Conservation (phyloP, 64 coral and sea anemone species). For the Stylophora pistillata region DNA sequence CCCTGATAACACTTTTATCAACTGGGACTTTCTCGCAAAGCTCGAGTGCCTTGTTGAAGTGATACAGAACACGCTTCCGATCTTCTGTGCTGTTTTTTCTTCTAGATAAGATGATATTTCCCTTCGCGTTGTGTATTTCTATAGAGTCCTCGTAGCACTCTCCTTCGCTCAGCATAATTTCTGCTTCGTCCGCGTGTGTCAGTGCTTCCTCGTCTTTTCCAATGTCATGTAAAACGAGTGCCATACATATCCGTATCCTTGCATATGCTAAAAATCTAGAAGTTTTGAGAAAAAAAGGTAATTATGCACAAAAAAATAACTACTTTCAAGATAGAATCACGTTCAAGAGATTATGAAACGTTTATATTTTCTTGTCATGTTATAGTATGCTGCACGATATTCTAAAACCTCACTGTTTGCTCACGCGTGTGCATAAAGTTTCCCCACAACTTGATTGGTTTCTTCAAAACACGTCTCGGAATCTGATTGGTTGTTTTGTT, state of each 20-base stretch:
- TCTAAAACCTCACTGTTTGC: too few relatives aligned
- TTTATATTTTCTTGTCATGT: too few relatives aligned
- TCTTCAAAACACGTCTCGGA: too few relatives aligned
- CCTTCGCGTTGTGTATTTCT: constrained; percentile 36
- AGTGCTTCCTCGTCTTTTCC: constrained; percentile 36
- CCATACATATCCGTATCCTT: constrained; percentile 42
- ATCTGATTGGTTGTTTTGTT: too few relatives aligned
- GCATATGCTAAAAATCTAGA: constrained; percentile 44
- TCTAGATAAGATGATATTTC: constrained; percentile 42
- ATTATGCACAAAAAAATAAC: too few relatives aligned
- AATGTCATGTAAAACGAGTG: constrained; percentile 25
- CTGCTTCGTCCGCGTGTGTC: constrained; percentile 42
- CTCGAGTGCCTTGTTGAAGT: constrained; percentile 15
- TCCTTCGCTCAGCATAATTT: constrained; percentile 12
- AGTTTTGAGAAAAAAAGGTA: background rate
- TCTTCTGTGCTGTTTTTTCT: constrained; percentile 19
- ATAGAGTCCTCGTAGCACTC: constrained; percentile 35
- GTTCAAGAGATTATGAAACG: background rate
- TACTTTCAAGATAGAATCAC: too few relatives aligned
- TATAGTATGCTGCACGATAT: too few relatives aligned
- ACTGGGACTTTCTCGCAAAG: constrained; percentile 33
- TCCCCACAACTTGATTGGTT: too few relatives aligned
- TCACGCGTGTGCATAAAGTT: too few relatives aligned
- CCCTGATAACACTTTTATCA: constrained; percentile 25
- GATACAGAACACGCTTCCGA: background rate